Conservation (phyloP, 2,797 vertebrate genomes). For the Cirrhinus mrigala region DNA sequence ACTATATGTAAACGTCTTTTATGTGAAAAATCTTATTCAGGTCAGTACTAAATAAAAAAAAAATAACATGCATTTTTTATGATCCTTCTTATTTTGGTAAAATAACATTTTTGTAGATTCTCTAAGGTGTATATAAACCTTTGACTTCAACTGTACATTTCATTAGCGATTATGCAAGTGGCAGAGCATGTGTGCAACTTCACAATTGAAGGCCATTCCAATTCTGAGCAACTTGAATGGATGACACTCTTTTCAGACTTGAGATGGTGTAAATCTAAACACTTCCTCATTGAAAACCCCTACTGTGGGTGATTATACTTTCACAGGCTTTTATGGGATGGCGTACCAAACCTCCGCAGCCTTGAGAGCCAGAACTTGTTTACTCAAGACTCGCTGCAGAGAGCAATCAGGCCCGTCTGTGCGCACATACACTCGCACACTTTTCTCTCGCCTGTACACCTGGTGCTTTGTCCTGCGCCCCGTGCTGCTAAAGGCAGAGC, state of each 20-base stretch:
- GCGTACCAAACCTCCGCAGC: neutral
- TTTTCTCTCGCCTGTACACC: constrained; percentile 62
- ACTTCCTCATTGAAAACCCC: constrained; percentile 13
- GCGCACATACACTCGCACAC: constrained; percentile 39
- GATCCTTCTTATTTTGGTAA: too few relatives aligned
- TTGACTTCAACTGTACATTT: neutral
- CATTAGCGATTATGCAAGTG: neutral
- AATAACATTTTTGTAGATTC: too few relatives aligned
- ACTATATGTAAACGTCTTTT: too few relatives aligned
- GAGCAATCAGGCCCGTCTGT: neutral
- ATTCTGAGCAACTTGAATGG: neutral
- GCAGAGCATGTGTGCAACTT: neutral
- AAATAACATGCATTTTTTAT: too few relatives aligned
- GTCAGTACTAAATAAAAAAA: too few relatives aligned
- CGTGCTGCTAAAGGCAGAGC: constrained; percentile 49
- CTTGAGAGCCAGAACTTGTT: constrained; percentile 36
- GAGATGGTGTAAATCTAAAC: constrained; percentile 20
- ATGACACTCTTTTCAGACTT: neutral
- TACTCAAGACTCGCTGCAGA: constrained; percentile 33
- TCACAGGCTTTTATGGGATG: constrained; percentile 19
- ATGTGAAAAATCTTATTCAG: too few relatives aligned
- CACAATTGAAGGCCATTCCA: neutral
- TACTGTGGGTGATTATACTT: constrained; percentile 25
- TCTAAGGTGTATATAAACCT: too few relatives aligned
- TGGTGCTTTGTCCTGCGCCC: constrained; percentile 70